Evolutionary conservation across 2,113 vertebrate species (phyloP).

Genomic region (Erythrocebus patas): DNA sequence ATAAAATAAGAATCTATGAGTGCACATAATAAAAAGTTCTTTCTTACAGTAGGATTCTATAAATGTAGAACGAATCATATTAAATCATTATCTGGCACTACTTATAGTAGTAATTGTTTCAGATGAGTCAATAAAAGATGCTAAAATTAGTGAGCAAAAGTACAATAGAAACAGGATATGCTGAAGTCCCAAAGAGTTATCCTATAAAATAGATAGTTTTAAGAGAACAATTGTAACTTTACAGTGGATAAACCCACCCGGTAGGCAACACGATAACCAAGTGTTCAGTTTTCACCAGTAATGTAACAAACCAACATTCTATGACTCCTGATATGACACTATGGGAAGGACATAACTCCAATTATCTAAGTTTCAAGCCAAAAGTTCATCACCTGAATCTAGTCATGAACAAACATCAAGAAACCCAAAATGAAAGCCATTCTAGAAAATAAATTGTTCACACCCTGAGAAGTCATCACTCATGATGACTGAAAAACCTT

Average conservation of each 20-base stretch:
- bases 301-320: neutral
- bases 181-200: neutral
- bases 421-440: neutral
- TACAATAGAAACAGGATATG: neutral
- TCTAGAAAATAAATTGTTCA: neutral
- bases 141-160: neutral
- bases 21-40: neutral
- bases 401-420: neutral
- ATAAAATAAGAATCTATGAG: constrained; percentile 3
- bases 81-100: neutral
- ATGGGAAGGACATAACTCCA: neutral
- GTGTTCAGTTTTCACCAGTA: neutral
- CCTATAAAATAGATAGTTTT: neutral
- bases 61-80: neutral
- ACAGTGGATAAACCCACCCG: neutral
- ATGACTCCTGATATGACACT: neutral
- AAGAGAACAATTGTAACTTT: neutral
- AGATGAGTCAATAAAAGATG: neutral
- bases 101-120: neutral
- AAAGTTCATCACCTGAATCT: neutral
- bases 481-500: neutral
- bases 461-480: neutral
- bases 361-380: neutral
- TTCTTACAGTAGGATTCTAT: neutral
- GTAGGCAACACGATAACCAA: neutral